Evolutionary conservation across 2,888 invertebrate genomes (phyloP).

Genomic region (Netelia melanura): DNA sequence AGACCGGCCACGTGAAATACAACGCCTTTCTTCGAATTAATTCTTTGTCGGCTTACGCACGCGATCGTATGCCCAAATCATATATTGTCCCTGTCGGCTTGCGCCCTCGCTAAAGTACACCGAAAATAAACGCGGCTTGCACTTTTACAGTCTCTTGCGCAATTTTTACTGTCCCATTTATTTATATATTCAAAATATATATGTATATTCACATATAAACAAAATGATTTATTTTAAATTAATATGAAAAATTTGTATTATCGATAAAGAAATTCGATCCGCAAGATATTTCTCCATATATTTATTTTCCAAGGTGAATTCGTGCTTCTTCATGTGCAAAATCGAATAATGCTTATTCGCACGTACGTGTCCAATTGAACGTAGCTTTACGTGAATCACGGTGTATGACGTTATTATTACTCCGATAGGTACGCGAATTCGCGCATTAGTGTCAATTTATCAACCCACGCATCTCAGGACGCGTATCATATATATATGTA

Average conservation of each 20-base stretch:
- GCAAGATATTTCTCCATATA: slow-evolving; percentile 22
- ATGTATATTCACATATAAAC: no score
- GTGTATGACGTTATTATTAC: slow-evolving; percentile 66
- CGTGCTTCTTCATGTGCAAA: slow-evolving; percentile 18
- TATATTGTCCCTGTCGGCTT: slow-evolving; percentile 19
- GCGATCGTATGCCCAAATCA: neutral
- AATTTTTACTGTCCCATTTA: slow-evolving; percentile 52
- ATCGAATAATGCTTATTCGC: slow-evolving; percentile 26
- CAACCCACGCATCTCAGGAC: slow-evolving; percentile 56
- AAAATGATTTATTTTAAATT: no score
- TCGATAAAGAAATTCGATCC: slow-evolving; percentile 6
- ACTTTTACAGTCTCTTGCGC: slow-evolving; percentile 31
- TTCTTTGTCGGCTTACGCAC: slow-evolving; percentile 34
- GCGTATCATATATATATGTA: slow-evolving; percentile 26
- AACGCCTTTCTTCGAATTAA: slow-evolving; percentile 29
- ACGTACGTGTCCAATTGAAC: slow-evolving; percentile 42
- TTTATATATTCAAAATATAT: neutral
- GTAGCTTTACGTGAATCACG: slow-evolving; percentile 62
- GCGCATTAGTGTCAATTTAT: slow-evolving; percentile 68
- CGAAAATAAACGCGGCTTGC: slow-evolving; percentile 39
- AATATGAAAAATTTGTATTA: no score
- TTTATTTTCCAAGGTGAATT: slow-evolving; percentile 3
- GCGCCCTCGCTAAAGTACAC: slow-evolving; percentile 25
- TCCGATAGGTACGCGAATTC: slow-evolving; percentile 63
- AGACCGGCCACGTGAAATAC: slow-evolving; percentile 7